Conservation (phyloP, 1,140 invertebrate species). For the Diabrotica undecimpunctata region DNA sequence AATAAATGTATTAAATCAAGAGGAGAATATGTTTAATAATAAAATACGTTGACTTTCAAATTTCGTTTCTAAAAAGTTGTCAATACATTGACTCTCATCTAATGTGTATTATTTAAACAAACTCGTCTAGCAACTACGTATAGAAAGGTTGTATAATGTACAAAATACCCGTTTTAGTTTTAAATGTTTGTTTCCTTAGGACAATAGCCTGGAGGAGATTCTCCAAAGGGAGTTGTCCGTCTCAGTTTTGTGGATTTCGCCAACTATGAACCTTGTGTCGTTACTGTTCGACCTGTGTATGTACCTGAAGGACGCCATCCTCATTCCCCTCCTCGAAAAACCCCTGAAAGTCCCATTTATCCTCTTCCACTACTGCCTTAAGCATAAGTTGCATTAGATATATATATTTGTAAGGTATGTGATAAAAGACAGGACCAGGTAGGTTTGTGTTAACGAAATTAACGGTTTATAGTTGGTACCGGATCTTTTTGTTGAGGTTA, state of each 20-base stretch:
- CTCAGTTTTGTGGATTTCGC: conserved; percentile 38
- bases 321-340: conserved; percentile 46
- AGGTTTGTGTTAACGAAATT: background rate
- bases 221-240: conserved; percentile 40
- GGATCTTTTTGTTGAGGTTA: too few species aligned
- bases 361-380: conserved; percentile 46
- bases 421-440: conserved; percentile 5
- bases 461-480: too few species aligned
- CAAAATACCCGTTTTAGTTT: conserved; percentile 33
- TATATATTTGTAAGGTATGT: conserved; percentile 29
- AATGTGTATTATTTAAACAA: too few species aligned
- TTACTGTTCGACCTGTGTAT: conserved; percentile 45
- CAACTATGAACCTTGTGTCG: conserved; percentile 45
- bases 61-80: too few species aligned
- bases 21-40: too few species aligned
- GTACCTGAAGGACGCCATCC: conserved; percentile 47
- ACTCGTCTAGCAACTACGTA: too few species aligned
- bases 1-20: too few species aligned
- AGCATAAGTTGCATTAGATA: conserved; percentile 39
- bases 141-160: background rate
- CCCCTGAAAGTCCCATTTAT: conserved; percentile 49
- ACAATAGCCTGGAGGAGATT: conserved; percentile 36
- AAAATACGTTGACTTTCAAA: too few species aligned
- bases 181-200: conserved; percentile 41
- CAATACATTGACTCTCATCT: too few species aligned